phyloP scores from a whole-genome alignment of 1,140 invertebrate species.

The Cryptotermes secundus region DNA sequence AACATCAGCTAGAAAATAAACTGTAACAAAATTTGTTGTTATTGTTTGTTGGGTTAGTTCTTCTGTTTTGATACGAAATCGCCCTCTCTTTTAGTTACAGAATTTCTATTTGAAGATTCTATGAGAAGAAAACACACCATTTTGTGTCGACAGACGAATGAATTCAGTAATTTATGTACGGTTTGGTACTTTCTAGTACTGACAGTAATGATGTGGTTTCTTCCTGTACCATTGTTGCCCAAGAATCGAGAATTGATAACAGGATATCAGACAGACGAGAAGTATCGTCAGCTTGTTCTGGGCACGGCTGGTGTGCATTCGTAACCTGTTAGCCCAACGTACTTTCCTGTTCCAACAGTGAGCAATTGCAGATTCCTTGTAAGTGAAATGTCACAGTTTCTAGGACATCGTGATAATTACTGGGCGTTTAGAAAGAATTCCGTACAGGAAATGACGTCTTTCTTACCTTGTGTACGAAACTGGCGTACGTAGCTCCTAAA shows the following conservation, averaged over 20 bases:
- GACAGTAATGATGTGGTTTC: no score
- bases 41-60: no score
- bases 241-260: not conserved
- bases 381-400: not conserved
- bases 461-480: conserved; percentile 7
- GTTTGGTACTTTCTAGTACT: no score
- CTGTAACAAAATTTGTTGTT: no score
- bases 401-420: not conserved
- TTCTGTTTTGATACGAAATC: no score
- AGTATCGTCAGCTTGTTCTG: not conserved
- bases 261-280: not conserved
- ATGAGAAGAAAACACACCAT: no score
- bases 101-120: no score
- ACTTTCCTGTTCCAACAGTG: not conserved
- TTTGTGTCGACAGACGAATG: no score
- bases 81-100: no score
- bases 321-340: not conserved
- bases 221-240: conserved; percentile 9
- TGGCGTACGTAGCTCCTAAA: conserved; percentile 8
- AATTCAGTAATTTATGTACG: no score
- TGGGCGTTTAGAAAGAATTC: conserved; percentile 4
- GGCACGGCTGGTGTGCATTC: not conserved
- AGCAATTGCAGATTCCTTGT: not conserved
- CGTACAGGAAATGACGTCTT: conserved; percentile 2
- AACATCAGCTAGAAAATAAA: no score